Conservation (phyloP, 2,113 vertebrate species). For the Leucopsar rothschildi region DNA sequence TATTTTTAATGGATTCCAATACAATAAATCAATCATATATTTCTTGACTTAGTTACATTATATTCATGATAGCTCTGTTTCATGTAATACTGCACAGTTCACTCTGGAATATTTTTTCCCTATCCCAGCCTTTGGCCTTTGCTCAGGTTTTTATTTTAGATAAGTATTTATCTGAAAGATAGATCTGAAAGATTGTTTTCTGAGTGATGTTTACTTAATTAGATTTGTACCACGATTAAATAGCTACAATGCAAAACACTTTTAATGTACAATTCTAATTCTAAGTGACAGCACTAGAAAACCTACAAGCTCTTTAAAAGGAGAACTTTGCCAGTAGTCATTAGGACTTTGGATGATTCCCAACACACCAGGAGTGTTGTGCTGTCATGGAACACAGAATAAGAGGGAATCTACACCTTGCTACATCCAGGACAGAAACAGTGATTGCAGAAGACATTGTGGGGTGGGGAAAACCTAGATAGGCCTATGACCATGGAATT, state of each 20-base stretch:
- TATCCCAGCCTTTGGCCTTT: background rate
- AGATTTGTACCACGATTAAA: background rate
- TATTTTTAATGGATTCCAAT: slow-evolving; percentile 66
- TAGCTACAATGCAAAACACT: background rate
- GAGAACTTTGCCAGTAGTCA: background rate
- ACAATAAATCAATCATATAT: slow-evolving; percentile 67
- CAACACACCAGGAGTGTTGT: background rate
- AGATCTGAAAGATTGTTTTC: background rate
- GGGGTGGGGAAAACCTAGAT: background rate
- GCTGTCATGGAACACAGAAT: background rate
- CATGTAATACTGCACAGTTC: slow-evolving; percentile 1
- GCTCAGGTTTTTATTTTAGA: background rate
- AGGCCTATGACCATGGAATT: background rate
- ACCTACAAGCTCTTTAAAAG: background rate
- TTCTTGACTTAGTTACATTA: slow-evolving; percentile 30
- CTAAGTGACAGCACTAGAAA: background rate
- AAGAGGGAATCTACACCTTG: background rate
- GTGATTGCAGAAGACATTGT: background rate
- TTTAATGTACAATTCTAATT: background rate
- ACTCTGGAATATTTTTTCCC: background rate
- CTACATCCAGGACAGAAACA: background rate
- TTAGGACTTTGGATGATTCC: background rate
- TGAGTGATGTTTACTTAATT: background rate
- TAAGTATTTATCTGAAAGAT: background rate
- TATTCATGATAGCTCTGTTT: slow-evolving; percentile 32